Evolutionary conservation across 2,888 invertebrate genomes (phyloP).

Genomic region (Diplolepis rosae): DNA sequence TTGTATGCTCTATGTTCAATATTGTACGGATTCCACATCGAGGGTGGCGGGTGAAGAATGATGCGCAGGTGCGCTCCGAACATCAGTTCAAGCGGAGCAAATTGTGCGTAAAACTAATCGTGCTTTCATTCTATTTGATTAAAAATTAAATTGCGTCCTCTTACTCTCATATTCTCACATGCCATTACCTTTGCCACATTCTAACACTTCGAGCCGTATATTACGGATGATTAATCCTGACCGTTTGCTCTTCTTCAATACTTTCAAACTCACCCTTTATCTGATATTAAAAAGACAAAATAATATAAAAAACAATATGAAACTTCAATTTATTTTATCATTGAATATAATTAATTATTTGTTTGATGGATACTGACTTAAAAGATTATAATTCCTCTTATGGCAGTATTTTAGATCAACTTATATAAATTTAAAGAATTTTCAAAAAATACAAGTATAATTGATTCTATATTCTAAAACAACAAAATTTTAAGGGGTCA

Average conservation of each 20-base stretch:
- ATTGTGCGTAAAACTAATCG: slow-evolving; percentile 62
- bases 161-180: slow-evolving; percentile 3
- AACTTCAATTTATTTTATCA: too few relatives aligned
- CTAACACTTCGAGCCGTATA: slow-evolving; percentile 3
- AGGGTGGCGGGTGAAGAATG: slow-evolving; percentile 54
- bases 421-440: too few relatives aligned
- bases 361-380: too few relatives aligned
- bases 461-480: too few relatives aligned
- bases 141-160: slow-evolving; percentile 59
- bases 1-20: slow-evolving; percentile 58
- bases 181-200: background rate
- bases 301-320: too few relatives aligned
- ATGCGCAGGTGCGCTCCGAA: slow-evolving; percentile 65
- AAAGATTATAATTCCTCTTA: too few relatives aligned
- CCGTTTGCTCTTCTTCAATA: slow-evolving; percentile 16
- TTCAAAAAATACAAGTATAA: too few relatives aligned
- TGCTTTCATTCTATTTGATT: slow-evolving; percentile 60
- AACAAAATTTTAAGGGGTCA: too few relatives aligned
- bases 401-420: too few relatives aligned
- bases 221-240: slow-evolving; percentile 19
- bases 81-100: slow-evolving; percentile 46
- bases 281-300: too few relatives aligned
- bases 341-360: too few relatives aligned
- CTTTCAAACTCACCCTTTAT: too few relatives aligned
- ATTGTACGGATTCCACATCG: slow-evolving; percentile 60